Base-by-base conservation (phyloP, 2,888 invertebrate genomes). In the Scaptodrosophila latifasciaeformis region DNA sequence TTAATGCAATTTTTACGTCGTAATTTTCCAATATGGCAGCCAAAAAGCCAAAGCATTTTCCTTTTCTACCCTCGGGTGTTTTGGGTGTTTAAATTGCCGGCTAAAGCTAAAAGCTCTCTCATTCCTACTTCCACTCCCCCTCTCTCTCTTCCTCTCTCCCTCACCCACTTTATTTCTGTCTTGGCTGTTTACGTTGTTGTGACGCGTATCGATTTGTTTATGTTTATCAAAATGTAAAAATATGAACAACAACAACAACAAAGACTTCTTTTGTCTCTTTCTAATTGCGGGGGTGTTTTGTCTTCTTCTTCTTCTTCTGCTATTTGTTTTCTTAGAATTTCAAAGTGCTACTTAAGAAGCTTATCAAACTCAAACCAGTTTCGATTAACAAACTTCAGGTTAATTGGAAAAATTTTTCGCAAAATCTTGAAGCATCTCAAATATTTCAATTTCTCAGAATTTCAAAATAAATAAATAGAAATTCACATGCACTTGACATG, bases 161-260 rank as follows among this genome's bases (percentile, higher is more conserved):
- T 19, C 47, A 47, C 18, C 46, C 27, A 37, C 40, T 37, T 47
- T 44, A n/a, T n/a, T n/a, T n/a, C n/a, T n/a, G n/a, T n/a, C n/a
- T n/a, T n/a, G n/a, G n/a, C n/a, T n/a, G n/a, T n/a, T n/a, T 54
- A 62, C 68, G 62, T 70, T 77, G 75, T 75, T 80, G 71, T 76
- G 79, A 76, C 67, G 76, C 77, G 76, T 81, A 77, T 77, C 77
- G 77, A 77, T 77, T 72, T 77, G 81, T 77, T 81, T 77, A 77
- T 79, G 72, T 79, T 77, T 76, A 75, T 74, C 66, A 68, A 70
- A 65, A 2, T 2, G 30, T 4, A 52, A 54, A 63, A 59, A 39
- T 10, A 40, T 10, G 10, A 27, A 17, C 21, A 27, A 35, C 35
- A 18, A 21, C 18, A 24, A 19, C 4, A 19, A 37, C 35, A 39